Conservation (phyloP, 2,888 invertebrate species). For the Clitarchus hookeri region DNA sequence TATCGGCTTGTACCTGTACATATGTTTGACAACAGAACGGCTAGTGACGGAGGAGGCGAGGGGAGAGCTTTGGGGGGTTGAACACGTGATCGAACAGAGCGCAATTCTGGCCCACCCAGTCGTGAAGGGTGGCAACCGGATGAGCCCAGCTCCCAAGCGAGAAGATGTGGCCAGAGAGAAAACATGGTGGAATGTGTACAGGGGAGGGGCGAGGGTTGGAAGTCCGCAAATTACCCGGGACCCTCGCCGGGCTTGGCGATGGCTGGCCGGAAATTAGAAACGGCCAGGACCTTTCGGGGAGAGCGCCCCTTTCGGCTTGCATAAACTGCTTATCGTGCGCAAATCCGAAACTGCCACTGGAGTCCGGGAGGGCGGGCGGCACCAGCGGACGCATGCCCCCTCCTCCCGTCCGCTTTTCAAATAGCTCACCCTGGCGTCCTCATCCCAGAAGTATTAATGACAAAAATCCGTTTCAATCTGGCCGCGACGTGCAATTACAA, state of each 20-base stretch:
- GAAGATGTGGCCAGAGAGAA: neutral
- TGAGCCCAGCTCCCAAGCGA: neutral
- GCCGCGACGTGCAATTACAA: neutral
- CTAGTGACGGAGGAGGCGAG: too few species aligned
- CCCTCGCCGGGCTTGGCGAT: neutral
- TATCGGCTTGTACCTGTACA: too few species aligned
- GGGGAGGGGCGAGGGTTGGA: neutral
- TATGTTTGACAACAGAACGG: too few species aligned
- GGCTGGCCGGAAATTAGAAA: conserved; percentile 1
- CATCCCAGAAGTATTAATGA: neutral
- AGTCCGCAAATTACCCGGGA: neutral
- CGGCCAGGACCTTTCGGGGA: neutral
- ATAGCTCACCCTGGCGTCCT: neutral
- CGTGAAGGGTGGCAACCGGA: too few species aligned
- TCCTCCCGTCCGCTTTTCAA: neutral
- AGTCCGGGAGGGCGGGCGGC: too few species aligned
- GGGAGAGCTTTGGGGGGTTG: too few species aligned
- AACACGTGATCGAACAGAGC: too few species aligned
- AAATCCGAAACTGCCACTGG: neutral
- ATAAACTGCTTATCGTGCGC: neutral
- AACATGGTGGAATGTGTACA: neutral
- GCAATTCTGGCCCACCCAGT: too few species aligned
- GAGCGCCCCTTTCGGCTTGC: neutral
- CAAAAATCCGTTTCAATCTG: neutral
- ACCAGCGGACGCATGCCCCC: neutral